Base-by-base conservation (phyloP, 2,888 invertebrate species). In the Yponomeuta malinellus region DNA sequence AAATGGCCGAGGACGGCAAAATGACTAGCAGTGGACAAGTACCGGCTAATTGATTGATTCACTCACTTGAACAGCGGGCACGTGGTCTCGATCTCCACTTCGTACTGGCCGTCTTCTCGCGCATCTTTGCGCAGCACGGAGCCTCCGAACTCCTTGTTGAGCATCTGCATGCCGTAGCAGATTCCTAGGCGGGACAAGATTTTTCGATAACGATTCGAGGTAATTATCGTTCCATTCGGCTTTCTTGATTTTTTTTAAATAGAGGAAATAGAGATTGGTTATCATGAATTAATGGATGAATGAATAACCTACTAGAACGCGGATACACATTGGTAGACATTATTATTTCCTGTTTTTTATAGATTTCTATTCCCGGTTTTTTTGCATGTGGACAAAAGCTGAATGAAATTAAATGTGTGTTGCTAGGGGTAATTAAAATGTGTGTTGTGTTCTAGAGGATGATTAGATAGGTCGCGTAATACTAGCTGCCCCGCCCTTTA, bases 81-180 rank as follows among this genome's bases (percentile, higher is more conserved):
- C 74, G 96, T 95, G 71, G 96, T 94, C 85, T 99, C 98, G 65
- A 99, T 94, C 84, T 97, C 96, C 75, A 99, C 95, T 73, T 94
- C 94, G 81, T 96, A 97, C 89, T 98, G 98, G 43, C 99, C 98
- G 90, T 99, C 98, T 88, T 99, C 99, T 74, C 99, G 93, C 2
- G 95, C 94, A 72, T 96, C 96, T 84, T 97, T 98, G 78, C 96
- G 94, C 69, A 95, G 93, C 63, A 99, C 98, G 2, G 96, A 96
- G 2, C 99, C 99, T 0, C 98, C 98, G 82, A 98, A 98, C 88
- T 98, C 98, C 89, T 98, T 99, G 89, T 99, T 99, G 93, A 99
- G 94, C 96, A 99, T 96, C 93, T 99, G 99, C 97, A 99, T 98
- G 67, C 99, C 99, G 93, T 99, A 99, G 92, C 99, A 99, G 83